Base-by-base conservation (phyloP, 2,113 vertebrate species). In the Polypterus bichir region DNA sequence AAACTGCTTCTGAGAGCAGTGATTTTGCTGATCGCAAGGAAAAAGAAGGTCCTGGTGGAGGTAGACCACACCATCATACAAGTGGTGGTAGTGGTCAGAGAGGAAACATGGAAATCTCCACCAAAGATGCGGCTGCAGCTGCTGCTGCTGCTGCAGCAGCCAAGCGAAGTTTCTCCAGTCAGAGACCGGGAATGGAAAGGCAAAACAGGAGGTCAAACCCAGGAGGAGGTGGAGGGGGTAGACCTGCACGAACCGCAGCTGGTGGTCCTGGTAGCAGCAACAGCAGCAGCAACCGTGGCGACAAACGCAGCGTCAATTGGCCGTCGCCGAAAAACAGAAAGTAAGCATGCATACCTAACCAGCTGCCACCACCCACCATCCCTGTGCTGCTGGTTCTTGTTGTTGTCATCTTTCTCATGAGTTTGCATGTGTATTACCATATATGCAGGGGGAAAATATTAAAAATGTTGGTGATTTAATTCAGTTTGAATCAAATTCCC, bases 1-100 rank as follows among this genome's bases (percentile, higher is more conserved):
- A 95, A 74, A 95, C 92, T 0, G 92, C 92, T 1, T 93, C 92
- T 0, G 92, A 95, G 77, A 95, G 92, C 78, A 95, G 92, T 3
- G 92, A 95, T 81, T 95, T 95, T 76, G 87, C 90, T 0, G 92
- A 94, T 74, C 89, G 89, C 70, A 78, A 89, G 57, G 89, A 90
- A 46, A 47, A 88, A 72, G 83, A 91, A 60, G 77, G 66, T 48
- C 59, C 59, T 49, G 66, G 77, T 10, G 76, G 81, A 44, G 76
- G 79, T 3, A 0, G 27, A 27, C 27, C 27, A 27, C 27, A 27
- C 2, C 27, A 27, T 27, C 27, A 27, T 27, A 27, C 27, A 57
- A 79, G 75, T 11, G 80, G 80, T 2, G 59, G 76, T 3, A 74
- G 80, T 7, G 78, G 83, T 44, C 72, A 77, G 0, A 77, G 66